Percentiles rank a stretch among this genome's conserved stretches.
Conservation (phyloP, 2,113 vertebrate genomes). For the Clarias magur region DNA sequence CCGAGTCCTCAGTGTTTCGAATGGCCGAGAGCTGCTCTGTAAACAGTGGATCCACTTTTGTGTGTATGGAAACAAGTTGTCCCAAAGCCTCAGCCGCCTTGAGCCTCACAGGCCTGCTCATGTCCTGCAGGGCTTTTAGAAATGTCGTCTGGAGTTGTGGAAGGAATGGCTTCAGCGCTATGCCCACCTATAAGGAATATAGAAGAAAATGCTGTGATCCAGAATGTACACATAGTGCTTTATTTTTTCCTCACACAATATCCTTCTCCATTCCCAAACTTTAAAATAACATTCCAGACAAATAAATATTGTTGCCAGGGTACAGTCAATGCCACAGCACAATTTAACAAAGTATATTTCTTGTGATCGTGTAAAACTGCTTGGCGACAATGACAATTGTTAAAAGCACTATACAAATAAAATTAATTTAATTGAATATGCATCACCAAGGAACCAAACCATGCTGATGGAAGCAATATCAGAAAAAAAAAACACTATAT, state of each 20-base stretch:
- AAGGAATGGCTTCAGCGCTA: conserved; percentile 95
- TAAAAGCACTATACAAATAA: too few relatives aligned
- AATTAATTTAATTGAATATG: too few relatives aligned
- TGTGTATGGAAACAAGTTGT: conserved; percentile 91
- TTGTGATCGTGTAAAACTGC: too few relatives aligned
- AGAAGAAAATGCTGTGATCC: not conserved
- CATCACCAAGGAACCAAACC: not conserved
- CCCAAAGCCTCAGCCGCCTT: conserved; percentile 91
- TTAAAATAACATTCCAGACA: not conserved
- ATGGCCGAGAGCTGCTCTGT: conserved; percentile 89
- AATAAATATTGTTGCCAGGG: not conserved
- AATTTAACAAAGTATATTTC: not conserved
- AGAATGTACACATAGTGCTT: not conserved
- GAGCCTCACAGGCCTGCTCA: conserved; percentile 88
- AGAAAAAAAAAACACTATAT: not conserved
- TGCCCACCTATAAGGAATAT: conserved; percentile 80
- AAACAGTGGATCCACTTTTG: conserved; percentile 95
- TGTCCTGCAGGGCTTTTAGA: conserved; percentile 93
- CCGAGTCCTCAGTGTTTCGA: conserved; percentile 88
- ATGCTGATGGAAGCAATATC: not conserved
- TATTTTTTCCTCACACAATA: not conserved
- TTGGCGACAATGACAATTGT: too few relatives aligned
- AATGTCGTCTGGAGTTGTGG: conserved; percentile 98
- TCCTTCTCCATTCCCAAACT: not conserved
- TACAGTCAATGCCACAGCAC: not conserved